Conservation (phyloP, 53 echinoderm and acorn worm genomes). For the Patiria pectinifera region DNA sequence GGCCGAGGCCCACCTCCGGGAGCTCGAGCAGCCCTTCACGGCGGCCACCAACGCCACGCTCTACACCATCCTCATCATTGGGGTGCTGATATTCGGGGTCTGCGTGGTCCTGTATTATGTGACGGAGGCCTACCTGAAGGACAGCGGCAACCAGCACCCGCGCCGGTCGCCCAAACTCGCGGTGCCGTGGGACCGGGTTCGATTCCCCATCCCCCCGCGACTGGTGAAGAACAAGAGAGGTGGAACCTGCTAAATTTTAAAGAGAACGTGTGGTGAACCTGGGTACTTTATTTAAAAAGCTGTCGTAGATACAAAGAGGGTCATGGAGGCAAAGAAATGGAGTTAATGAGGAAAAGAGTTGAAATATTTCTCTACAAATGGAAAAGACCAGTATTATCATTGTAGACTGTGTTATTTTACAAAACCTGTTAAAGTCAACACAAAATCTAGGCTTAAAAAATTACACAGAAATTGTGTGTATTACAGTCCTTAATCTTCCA, state of each 20-base stretch:
- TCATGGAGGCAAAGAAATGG: background rate
- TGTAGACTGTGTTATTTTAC: too few species aligned
- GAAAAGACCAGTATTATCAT: background rate
- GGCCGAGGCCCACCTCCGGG: conserved; percentile 86
- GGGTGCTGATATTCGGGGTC: conserved; percentile 81
- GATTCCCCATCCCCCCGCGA: conserved; percentile 73
- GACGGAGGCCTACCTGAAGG: conserved; percentile 78
- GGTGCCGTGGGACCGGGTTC: conserved; percentile 79
- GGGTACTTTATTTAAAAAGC: background rate
- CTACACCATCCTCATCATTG: conserved; percentile 91
- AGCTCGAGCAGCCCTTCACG: conserved; percentile 75
- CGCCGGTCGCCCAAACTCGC: conserved; percentile 73
- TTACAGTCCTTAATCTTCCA: too few species aligned
- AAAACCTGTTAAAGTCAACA: too few species aligned
- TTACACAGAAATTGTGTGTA: too few species aligned
- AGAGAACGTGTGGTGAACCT: background rate
- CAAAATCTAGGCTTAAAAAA: too few species aligned
- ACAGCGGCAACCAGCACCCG: conserved; percentile 58
- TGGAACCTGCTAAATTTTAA: conserved; percentile 59
- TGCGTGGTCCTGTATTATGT: conserved; percentile 84
- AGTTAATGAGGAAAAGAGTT: background rate
- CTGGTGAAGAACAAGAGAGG: conserved; percentile 73
- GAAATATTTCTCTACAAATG: background rate
- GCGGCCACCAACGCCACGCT: conserved; percentile 81
- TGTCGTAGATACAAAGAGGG: background rate